Evolutionary conservation across 1,140 invertebrate species (phyloP).

Genomic region (Drosophila littoralis): DNA sequence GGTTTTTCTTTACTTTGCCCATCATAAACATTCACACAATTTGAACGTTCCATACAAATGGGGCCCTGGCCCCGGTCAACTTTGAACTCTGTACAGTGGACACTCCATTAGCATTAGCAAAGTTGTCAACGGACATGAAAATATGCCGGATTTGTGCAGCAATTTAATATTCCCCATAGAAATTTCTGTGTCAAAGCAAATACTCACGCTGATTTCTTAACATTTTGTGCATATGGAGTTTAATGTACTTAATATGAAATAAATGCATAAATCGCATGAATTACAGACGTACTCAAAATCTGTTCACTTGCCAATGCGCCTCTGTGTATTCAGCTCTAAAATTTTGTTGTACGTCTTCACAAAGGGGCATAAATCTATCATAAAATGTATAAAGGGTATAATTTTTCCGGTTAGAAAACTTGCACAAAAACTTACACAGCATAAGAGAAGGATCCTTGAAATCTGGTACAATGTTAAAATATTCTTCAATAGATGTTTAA

Average conservation of each 20-base stretch:
- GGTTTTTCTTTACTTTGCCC: constrained; percentile 23
- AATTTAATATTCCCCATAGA: constrained; percentile 21
- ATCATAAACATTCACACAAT: constrained; percentile 70
- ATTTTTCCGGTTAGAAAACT: no score
- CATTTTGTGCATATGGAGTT: not conserved
- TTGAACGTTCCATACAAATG: constrained; percentile 33
- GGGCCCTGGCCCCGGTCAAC: constrained; percentile 25
- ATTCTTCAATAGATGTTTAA: not conserved
- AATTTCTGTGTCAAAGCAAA: constrained; percentile 15
- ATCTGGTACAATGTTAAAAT: no score
- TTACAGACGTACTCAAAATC: no score
- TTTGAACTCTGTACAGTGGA: constrained; percentile 20
- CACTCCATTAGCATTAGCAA: constrained; percentile 71
- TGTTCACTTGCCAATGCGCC: no score
- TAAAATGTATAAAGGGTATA: no score
- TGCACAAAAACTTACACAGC: no score
- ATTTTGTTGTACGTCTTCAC: no score
- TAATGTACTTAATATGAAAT: not conserved
- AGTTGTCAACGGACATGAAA: constrained; percentile 25
- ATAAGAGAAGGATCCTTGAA: no score
- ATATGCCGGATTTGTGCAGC: constrained; percentile 14
- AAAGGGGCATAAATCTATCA: no score
- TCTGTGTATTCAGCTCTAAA: no score
- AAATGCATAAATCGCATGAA: no score
- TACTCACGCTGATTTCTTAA: not conserved